Evolutionary conservation across 1,140 invertebrate genomes (phyloP), one percentile per base, ranked within the genome.

Genomic region (Holcopasites calliopsidis): DNA sequence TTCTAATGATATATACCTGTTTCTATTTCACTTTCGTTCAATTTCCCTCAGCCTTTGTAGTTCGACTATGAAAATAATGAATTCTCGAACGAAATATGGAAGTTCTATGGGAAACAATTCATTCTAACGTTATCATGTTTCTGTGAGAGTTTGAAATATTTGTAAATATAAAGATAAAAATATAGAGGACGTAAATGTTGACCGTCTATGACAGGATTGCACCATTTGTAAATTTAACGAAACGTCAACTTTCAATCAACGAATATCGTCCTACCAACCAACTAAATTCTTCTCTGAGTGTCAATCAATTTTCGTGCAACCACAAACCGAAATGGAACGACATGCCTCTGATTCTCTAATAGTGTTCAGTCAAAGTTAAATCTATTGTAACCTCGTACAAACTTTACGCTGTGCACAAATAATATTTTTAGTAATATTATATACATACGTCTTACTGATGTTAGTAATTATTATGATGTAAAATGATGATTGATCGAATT

Each of bases 1-100:
- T n/a, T n/a, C n/a, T n/a, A n/a, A n/a, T n/a, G n/a, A n/a, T n/a
- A n/a, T n/a, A n/a, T n/a, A n/a, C n/a, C n/a, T n/a, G 16, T 28
- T n/a, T 18, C 8, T 23, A 2, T 11, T 8, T n/a, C 23, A 35
- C 40, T 66, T 49, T 31, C 66, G 47, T 68, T 47, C 66, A 77
- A 76, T 77, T 80, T 80, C 62, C 61, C 44, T 58, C 38, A 64
- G 54, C 28, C 66, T 82, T 57, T 40, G 28, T 54, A 64, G 55
- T 40, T 42, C 64, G 54, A 54, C n/a, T n/a, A n/a, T n/a, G 55
- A 66, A 76, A 80, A 70, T 82, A 81, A 81, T 38, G 55, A 81
- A 60, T 65, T 33, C 4, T 13, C 42, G n/a, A n/a, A n/a, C n/a
- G n/a, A n/a, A n/a, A 38, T 38, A 38, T 5, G 35, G 35, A 5